Conservation (phyloP, 2,888 invertebrate genomes). For the Nasonovia ribisnigri region DNA sequence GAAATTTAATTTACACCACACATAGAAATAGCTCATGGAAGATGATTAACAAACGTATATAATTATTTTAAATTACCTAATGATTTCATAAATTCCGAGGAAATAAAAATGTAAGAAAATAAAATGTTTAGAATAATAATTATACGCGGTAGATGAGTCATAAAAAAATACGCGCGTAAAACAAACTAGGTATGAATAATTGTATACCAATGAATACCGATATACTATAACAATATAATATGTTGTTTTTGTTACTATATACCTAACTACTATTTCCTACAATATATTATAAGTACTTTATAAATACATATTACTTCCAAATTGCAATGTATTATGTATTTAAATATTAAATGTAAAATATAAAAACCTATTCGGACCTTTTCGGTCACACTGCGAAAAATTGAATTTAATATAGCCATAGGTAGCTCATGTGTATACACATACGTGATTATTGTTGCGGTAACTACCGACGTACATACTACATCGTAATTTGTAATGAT, state of each 20-base stretch:
- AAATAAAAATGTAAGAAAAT: constrained; percentile 4
- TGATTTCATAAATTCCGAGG: not conserved
- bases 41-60: not conserved
- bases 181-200: not conserved
- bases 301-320: not conserved
- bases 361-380: not conserved
- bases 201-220: no score
- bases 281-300: not conserved
- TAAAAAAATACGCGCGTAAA: not conserved
- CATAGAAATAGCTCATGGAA: not conserved
- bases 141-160: not conserved
- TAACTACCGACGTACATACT: not conserved
- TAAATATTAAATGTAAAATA: not conserved
- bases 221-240: no score
- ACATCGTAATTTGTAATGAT: not conserved
- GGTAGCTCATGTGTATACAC: not conserved
- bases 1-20: constrained; percentile 13
- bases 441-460: not conserved
- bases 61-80: not conserved
- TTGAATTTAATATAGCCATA: not conserved
- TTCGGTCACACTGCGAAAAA: not conserved
- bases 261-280: no score
- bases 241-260: no score
- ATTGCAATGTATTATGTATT: not conserved
- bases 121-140: not conserved